Conservation (phyloP, 2,113 vertebrate species). For the Laticauda laticaudata region DNA sequence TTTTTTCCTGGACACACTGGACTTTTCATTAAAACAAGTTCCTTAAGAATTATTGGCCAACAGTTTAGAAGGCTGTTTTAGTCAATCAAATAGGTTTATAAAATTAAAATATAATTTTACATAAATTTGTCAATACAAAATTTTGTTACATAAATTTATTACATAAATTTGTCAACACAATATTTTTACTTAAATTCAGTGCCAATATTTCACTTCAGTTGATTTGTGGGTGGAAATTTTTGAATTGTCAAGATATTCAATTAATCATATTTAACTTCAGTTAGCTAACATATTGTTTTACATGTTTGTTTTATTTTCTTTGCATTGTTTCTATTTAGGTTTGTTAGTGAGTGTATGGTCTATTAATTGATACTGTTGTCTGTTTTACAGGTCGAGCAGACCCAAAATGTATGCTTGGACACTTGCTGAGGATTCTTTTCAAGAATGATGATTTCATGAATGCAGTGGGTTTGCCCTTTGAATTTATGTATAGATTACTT, state of each 20-base stretch:
- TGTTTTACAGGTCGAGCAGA: constrained; percentile 87
- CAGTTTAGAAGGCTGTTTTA: background rate
- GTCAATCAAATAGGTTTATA: background rate
- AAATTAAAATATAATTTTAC: background rate
- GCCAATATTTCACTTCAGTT: background rate
- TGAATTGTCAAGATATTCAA: background rate
- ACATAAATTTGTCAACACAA: background rate
- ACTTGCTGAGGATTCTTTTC: constrained; percentile 96
- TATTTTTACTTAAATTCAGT: background rate
- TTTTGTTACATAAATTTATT: background rate
- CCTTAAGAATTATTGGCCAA: background rate
- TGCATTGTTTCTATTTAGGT: background rate
- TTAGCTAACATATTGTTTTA: background rate
- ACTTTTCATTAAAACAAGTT: background rate
- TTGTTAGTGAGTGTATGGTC: background rate
- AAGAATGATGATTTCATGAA: constrained; percentile 99
- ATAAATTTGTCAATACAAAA: background rate
- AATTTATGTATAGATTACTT: constrained; percentile 17
- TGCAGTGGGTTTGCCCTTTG: constrained; percentile 79
- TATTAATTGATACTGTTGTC: constrained; percentile 34
- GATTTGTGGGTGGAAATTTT: background rate
- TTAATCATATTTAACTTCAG: background rate
- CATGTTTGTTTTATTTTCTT: background rate
- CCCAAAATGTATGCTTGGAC: constrained; percentile 94
- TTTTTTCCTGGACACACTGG: background rate